Evolutionary conservation across 2,888 invertebrate species (phyloP), one percentile per base, ranked within the genome.

Genomic region (Boloria selene): DNA sequence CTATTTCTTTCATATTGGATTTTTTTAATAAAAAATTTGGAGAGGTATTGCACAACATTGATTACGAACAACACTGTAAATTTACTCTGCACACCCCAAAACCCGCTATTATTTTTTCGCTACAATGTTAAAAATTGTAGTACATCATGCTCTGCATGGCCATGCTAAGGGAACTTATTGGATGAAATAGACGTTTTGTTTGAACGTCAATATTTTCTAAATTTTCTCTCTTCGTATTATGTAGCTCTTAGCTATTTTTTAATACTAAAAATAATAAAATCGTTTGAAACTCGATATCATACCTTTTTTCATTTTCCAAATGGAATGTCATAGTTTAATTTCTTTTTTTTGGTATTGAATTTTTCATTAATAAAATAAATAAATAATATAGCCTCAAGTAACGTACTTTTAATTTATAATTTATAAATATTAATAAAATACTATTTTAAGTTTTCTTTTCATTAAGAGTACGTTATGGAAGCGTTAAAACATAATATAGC

Each of bases 71-170:
- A 81, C 89, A 90, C 88, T 88, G 88, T 90, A 85, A 79, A 87
- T 84, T 84, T 79, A 81, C 77, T 77, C 75, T 86, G 90, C 90
- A 90, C 90, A 79, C 75, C 81, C 86, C 81, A 81, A 83, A 79
- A 81, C 77, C 82, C 78, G 87, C 86, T 85, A 79, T 82, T 77
- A 70, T 76, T 74, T 84, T 85, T 85, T 84, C 75, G 85, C 84
- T 84, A 84, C 82, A 80, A 81, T 76, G 70, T 47, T 49, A 50
- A 59, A 78, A 75, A 81, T 77, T 80, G 84, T 88, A 86, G 85
- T 80, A 78, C 80, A 80, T 77, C 60, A 63, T 65, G 62, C 60
- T 65, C 67, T 65, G 91, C 91, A 91, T 91, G 91, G 89, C 87
- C 82, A 86, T 83, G 87, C 70, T 67, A 63, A 61, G 55, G 61